Base-by-base conservation (phyloP, 1,140 invertebrate species). In the Centruroides vittatus region DNA sequence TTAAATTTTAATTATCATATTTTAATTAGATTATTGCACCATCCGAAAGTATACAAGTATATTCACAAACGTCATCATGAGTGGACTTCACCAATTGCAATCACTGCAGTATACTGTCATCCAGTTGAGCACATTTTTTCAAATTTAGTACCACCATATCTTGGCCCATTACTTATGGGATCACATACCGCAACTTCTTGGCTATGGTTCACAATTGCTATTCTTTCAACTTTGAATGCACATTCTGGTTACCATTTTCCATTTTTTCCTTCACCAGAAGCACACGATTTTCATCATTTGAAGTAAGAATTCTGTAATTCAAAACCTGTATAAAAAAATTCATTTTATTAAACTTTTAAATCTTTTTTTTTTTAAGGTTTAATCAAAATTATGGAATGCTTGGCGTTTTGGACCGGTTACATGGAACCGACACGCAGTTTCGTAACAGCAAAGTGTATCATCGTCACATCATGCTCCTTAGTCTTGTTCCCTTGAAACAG, bases 191-290 rank as follows among this genome's bases (percentile, higher is more conserved):
- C 84, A 35, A 88, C 86, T 4, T 79, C 85, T 41, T 90, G 86
- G 83, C 69, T 92, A 34, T 92, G 88, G 88, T 88, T 89, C 68
- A 80, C 81, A 1, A 68, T 91, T 50, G 88, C 86, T 4, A 82
- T 88, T 61, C 70, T 89, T 9, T 86, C 84, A 4, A 93, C 89
- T 0, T 78, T 91, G 6, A 88, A 90, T 68, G 82, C 87, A 13
- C 90, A 93, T 70, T 88, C 85, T 54, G 90, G 90, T 6, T 93
- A 92, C 69, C 89, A 93, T 74, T 77, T 93, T 67, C 90, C 90
- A 0, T 86, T 92, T 68, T 83, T 92, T 68, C 86, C 87, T 7
- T 90, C 87, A 35, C 88, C 89, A n/a, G 88, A 93, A 74, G 85
- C 86, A 3, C 90, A 93, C 70, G 90, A 93, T 74, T 93, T 86